phyloP scores from a whole-genome alignment of 2,113 vertebrate species.

The Marmota flaviventris region DNA sequence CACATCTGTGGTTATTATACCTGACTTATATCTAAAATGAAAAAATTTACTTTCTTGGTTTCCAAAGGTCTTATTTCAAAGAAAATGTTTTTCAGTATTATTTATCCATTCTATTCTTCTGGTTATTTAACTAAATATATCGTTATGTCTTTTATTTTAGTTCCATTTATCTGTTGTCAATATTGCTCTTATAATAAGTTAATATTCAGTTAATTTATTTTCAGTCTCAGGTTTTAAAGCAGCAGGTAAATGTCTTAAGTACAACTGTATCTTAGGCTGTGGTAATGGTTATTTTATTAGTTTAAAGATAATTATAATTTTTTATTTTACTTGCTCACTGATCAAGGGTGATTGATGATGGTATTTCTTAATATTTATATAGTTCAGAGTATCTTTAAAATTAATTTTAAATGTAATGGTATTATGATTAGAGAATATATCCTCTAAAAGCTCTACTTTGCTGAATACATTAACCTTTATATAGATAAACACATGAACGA shows the following conservation, averaged over 20 bases:
- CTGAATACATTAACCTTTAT: neutral
- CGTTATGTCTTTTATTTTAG: neutral
- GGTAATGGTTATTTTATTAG: neutral
- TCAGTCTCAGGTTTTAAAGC: neutral
- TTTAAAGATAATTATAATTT: neutral
- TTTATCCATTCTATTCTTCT: neutral
- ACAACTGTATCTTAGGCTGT: neutral
- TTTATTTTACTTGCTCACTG: neutral
- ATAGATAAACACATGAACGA: neutral
- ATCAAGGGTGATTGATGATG: neutral
- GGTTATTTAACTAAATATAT: neutral
- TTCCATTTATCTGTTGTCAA: neutral
- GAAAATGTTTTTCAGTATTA: neutral
- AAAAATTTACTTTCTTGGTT: neutral
- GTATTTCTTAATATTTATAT: neutral
- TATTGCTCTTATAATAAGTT: neutral
- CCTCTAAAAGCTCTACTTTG: neutral
- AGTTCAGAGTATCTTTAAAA: neutral
- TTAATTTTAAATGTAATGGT: neutral
- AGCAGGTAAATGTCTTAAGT: neutral
- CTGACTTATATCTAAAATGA: neutral
- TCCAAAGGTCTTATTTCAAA: neutral
- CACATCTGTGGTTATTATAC: neutral
- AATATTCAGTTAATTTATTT: neutral
- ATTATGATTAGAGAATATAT: neutral